phyloP scores from a whole-genome alignment of 2,113 vertebrate genomes.

The Bufo bufo region DNA sequence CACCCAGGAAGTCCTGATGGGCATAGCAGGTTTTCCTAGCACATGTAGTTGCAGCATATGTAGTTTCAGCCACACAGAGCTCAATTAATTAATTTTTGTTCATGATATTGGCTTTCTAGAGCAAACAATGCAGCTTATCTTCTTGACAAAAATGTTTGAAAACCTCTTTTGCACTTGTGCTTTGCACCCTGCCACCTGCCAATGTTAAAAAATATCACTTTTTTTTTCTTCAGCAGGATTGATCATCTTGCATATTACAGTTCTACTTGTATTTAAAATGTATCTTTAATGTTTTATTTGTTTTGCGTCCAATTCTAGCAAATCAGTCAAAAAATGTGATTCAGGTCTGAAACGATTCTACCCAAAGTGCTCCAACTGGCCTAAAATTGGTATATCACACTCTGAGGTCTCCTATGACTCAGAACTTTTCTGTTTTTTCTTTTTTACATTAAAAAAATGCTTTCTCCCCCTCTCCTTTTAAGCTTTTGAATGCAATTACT shows the following conservation, averaged over 20 bases:
- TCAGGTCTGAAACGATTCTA: no score
- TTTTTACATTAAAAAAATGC: no score
- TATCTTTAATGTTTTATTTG: no score
- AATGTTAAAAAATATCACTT: neutral
- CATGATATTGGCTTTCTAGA: slow-evolving; percentile 34
- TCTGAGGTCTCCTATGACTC: no score
- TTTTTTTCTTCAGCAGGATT: neutral
- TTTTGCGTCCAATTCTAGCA: no score
- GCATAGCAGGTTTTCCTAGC: slow-evolving; percentile 50
- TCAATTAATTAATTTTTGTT: slow-evolving; percentile 39
- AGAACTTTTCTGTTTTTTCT: no score
- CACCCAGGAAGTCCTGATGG: slow-evolving; percentile 59
- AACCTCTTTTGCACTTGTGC: neutral
- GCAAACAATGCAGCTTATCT: slow-evolving; percentile 40
- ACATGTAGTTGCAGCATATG: slow-evolving; percentile 47
- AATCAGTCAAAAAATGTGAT: no score
- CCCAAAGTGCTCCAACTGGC: no score
- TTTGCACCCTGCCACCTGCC: neutral
- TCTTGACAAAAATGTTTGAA: slow-evolving; percentile 34
- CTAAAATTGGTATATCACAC: no score
- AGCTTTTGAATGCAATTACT: no score
- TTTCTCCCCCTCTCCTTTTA: no score
- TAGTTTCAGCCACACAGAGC: slow-evolving; percentile 43
- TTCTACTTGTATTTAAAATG: neutral
- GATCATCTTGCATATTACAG: neutral